phyloP scores from a whole-genome alignment of 2,888 invertebrate genomes.

The Druceiella hillmani region DNA sequence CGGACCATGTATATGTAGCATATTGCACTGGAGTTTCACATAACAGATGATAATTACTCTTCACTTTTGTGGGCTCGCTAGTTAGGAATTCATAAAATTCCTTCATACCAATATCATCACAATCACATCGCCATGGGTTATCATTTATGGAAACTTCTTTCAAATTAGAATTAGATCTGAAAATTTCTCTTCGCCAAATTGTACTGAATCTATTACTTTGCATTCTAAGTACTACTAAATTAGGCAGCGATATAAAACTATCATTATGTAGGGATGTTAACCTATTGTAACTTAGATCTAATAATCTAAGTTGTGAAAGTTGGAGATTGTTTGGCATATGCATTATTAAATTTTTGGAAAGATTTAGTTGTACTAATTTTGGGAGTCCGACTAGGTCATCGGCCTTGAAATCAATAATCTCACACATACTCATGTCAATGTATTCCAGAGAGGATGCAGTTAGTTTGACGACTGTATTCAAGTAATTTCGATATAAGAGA shows the following conservation, averaged over 20 bases:
- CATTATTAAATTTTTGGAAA: constrained; percentile 62
- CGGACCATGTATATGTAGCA: constrained; percentile 63
- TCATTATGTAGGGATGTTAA: constrained; percentile 56
- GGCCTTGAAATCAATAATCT: constrained; percentile 53
- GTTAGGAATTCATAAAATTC: constrained; percentile 58
- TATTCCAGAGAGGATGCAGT: constrained; percentile 51
- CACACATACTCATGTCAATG: constrained; percentile 61
- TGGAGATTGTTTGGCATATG: constrained; percentile 56
- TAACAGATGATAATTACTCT: constrained; percentile 46
- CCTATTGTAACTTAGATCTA: constrained; percentile 58
- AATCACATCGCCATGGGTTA: constrained; percentile 76
- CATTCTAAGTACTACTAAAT: constrained; percentile 56
- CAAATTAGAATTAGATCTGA: constrained; percentile 54
- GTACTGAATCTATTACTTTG: constrained; percentile 66
- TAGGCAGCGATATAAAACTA: constrained; percentile 58
- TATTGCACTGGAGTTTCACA: constrained; percentile 61
- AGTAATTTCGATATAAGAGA: constrained; percentile 61
- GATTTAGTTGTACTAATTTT: constrained; percentile 53
- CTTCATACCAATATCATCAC: constrained; percentile 53
- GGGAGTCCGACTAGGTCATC: constrained; percentile 55
- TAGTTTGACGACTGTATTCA: constrained; percentile 53
- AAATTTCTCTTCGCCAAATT: constrained; percentile 53
- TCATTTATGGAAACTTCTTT: constrained; percentile 58
- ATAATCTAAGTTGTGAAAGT: constrained; percentile 53
- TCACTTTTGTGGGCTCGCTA: constrained; percentile 50